Conservation (phyloP, 1,140 invertebrate genomes). For the Drosophila lacertosa region DNA sequence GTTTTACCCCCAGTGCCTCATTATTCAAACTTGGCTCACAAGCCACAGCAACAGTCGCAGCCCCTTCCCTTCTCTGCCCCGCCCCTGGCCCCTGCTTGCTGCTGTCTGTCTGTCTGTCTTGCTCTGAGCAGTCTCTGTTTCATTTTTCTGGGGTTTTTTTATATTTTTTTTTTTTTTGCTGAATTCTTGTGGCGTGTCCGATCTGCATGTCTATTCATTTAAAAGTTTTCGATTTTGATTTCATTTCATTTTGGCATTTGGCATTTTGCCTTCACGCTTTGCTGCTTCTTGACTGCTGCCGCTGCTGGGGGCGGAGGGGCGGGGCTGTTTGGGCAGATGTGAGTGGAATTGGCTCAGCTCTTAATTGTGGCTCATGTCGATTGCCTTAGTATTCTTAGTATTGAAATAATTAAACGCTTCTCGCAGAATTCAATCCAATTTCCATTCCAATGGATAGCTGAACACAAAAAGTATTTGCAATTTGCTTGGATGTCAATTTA, state of each 20-base stretch:
- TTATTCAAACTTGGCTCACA: slow-evolving; percentile 63
- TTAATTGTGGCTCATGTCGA: slow-evolving; percentile 31
- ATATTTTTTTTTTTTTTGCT: slow-evolving; percentile 17
- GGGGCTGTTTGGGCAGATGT: not conserved
- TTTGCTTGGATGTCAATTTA: not conserved
- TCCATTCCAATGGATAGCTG: not conserved
- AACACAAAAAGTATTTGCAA: not conserved
- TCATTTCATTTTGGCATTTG: slow-evolving; percentile 61
- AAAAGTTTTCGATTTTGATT: slow-evolving; percentile 69
- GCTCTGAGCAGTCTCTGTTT: slow-evolving; percentile 14
- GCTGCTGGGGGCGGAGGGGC: not conserved
- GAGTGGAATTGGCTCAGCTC: slow-evolving; percentile 3
- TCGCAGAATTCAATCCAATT: not conserved
- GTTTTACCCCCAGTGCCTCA: slow-evolving; percentile 55
- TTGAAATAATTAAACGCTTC: slow-evolving; percentile 23
- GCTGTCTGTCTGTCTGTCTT: not conserved
- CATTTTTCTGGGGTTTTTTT: slow-evolving; percentile 9
- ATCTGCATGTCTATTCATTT: slow-evolving; percentile 76
- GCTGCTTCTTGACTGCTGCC: slow-evolving; percentile 37
- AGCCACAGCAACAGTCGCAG: not conserved
- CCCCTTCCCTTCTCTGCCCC: not conserved
- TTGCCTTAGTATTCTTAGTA: slow-evolving; percentile 36
- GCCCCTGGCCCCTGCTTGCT: not conserved
- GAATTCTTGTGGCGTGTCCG: slow-evolving; percentile 59
- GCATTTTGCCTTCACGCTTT: slow-evolving; percentile 65